These are phyloP conservation scores for Neofelis nebulosa DNA, from an alignment of 2,113 vertebrate genomes.

Conservation along the genomic window DNA sequence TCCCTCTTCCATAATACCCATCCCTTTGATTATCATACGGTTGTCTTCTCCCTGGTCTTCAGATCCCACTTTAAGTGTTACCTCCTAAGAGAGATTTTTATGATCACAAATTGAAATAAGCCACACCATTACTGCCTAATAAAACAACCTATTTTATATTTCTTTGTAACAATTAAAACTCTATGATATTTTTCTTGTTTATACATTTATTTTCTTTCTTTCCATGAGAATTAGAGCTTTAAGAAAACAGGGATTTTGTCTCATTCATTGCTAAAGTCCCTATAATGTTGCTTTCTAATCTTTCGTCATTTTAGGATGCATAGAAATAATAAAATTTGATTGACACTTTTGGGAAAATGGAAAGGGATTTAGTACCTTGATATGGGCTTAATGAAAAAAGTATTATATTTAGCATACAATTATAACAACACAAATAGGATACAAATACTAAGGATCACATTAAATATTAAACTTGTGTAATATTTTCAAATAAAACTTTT, in stretches of 20 bases:
- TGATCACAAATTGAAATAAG: neutral
- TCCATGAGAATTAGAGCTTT: neutral
- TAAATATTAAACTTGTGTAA: neutral
- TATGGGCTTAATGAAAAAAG: neutral
- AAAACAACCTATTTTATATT: neutral
- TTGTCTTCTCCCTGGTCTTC: neutral
- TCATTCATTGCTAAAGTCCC: neutral
- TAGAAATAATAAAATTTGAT: neutral
- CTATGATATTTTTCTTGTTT: neutral
- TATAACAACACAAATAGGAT: neutral
- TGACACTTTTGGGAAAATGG: neutral
- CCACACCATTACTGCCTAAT: neutral
- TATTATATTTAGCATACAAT: neutral
- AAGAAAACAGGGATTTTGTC: neutral
- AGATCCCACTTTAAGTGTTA: neutral
- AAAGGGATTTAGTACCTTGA: neutral
- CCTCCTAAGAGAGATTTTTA: neutral
- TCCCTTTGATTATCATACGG: neutral
- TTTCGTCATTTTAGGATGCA: neutral
- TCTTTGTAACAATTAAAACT: neutral
- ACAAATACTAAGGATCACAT: neutral
- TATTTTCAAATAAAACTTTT: neutral
- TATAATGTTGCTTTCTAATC: neutral
- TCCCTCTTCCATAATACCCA: neutral
- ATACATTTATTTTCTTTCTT: neutral